Percentiles rank a stretch among this genome's conserved stretches.
Conservation (phyloP, 2,888 invertebrate species). For the Automeris io region DNA sequence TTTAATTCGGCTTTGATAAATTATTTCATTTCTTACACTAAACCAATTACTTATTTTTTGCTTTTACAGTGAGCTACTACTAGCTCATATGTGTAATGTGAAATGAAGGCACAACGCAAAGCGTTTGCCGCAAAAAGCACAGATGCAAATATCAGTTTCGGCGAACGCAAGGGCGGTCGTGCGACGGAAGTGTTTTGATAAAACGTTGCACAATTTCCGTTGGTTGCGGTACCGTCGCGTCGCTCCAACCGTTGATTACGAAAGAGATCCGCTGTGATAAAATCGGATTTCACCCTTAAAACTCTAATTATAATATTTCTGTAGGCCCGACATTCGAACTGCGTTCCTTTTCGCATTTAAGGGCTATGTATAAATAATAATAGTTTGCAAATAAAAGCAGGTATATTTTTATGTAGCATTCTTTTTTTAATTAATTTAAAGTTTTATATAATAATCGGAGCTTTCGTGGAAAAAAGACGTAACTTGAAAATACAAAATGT, state of each 20-base stretch:
- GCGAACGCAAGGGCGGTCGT: constrained; percentile 19
- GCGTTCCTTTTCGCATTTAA: not conserved
- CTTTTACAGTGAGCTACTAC: no score
- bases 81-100: not conserved
- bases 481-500: no score
- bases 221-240: constrained; percentile 22
- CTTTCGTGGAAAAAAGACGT: no score
- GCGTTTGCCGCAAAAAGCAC: constrained; percentile 30
- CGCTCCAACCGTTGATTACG: constrained; percentile 26
- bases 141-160: constrained; percentile 43
- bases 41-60: no score
- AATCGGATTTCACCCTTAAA: constrained; percentile 17
- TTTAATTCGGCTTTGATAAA: no score
- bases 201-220: constrained; percentile 58
- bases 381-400: no score
- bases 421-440: no score
- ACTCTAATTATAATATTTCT: constrained; percentile 5
- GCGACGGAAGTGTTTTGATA: constrained; percentile 53
- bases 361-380: no score
- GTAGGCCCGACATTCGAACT: not conserved
- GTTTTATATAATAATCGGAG: no score
- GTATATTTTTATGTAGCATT: no score
- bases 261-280: constrained; percentile 28
- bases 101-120: constrained; percentile 7
- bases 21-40: no score